Evolutionary conservation across 64 coral and sea anemone genomes (phyloP).

Genomic region (Platygyra sinensis): DNA sequence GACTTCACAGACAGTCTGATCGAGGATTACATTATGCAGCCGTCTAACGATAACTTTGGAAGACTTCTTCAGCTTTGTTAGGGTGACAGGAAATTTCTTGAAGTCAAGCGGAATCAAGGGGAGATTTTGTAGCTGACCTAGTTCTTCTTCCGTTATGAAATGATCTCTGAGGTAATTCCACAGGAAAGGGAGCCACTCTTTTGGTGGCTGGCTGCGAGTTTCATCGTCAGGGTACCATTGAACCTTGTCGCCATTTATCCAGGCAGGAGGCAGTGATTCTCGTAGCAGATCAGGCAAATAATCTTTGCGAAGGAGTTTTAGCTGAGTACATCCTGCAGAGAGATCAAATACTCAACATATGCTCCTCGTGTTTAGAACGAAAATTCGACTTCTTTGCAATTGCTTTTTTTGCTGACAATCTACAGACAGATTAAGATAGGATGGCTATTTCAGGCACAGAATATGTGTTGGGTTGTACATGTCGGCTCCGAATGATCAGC

Average conservation of each 20-base stretch:
- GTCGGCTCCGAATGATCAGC: no score
- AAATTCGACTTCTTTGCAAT: no score
- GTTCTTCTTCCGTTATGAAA: slow-evolving; percentile 5
- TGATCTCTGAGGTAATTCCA: slow-evolving; percentile 69
- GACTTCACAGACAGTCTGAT: background rate
- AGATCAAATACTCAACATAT: background rate
- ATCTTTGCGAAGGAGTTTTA: background rate
- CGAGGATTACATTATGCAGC: no score
- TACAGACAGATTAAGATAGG: no score
- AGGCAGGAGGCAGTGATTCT: slow-evolving; percentile 33
- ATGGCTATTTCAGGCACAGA: no score
- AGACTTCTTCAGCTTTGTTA: no score
- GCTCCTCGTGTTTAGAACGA: background rate
- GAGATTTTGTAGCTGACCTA: background rate
- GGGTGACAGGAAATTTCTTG: background rate
- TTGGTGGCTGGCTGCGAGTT: background rate
- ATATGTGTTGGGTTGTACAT: no score
- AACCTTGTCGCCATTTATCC: slow-evolving; percentile 20
- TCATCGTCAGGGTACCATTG: slow-evolving; percentile 27
- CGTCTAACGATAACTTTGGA: no score
- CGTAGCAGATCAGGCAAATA: background rate
- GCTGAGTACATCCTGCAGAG: slow-evolving; percentile 22
- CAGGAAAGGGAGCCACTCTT: slow-evolving; percentile 55
- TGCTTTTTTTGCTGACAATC: no score
- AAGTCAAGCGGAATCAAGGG: slow-evolving; percentile 27